phyloP scores from a whole-genome alignment of 2,888 invertebrate genomes.

The Hymenopus coronatus region DNA sequence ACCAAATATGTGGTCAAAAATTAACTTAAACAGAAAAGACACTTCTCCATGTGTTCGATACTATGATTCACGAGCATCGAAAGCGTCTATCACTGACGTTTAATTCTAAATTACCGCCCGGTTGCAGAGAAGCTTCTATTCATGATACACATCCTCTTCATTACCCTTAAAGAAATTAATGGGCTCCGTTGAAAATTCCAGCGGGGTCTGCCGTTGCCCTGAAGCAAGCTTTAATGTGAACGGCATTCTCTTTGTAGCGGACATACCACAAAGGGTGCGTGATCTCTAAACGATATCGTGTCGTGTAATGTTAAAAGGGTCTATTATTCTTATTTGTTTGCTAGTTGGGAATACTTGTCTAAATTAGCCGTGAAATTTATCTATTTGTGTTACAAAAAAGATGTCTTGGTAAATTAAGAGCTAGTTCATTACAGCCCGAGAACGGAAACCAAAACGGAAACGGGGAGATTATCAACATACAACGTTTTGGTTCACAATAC shows the following conservation, averaged over 20 bases:
- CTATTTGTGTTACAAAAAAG: neutral
- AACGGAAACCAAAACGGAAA: no score
- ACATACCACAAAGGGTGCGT: no score
- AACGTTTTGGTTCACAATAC: no score
- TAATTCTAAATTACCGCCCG: no score
- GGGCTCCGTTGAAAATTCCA: neutral
- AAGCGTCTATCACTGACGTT: no score
- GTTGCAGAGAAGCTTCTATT: neutral
- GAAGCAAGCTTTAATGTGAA: neutral
- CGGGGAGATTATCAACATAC: no score
- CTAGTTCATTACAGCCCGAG: no score
- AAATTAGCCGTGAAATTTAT: neutral
- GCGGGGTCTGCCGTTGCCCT: neutral
- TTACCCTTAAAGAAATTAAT: neutral
- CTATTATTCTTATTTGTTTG: neutral
- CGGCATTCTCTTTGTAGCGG: neutral
- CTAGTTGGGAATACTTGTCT: neutral
- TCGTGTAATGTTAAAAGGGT: neutral
- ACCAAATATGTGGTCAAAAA: no score
- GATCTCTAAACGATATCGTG: neutral
- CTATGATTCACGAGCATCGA: no score
- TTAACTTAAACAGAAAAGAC: no score
- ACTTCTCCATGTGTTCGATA: no score
- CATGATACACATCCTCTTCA: neutral
- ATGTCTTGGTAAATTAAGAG: neutral